Evolutionary conservation across 2,113 vertebrate genomes (phyloP).

Genomic region (Stigmatopora argus): DNA sequence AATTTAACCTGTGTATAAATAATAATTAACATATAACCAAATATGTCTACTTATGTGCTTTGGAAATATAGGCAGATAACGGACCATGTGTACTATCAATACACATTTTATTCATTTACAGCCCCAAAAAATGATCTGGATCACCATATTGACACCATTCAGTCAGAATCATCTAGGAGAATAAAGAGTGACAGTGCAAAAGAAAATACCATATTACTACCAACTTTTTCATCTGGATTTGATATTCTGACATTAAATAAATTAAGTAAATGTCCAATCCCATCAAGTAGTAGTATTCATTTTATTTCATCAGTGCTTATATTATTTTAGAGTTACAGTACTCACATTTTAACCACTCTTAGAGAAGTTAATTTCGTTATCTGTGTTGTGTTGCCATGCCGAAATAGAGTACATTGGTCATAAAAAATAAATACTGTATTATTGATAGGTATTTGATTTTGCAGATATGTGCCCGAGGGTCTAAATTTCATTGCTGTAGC

Average conservation of each 20-base stretch:
- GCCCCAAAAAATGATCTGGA: no score
- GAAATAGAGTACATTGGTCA: conserved; percentile 6
- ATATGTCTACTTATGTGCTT: no score
- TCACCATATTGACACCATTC: no score
- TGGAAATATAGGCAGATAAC: no score
- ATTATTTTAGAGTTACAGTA: background rate
- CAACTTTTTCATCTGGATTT: background rate
- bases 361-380: background rate
- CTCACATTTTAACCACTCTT: background rate
- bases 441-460: conserved; percentile 13
- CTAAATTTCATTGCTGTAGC: conserved; percentile 48
- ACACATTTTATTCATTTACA: no score
- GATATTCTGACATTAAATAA: background rate
- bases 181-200: no score
- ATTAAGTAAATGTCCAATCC: background rate
- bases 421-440: conserved; percentile 2
- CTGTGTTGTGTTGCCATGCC: background rate
- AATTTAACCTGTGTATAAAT: no score
- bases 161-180: no score
- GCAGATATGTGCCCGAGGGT: conserved; percentile 21
- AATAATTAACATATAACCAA: no score
- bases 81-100: no score
- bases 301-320: background rate
- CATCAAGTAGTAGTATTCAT: no score
- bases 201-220: no score